Percentiles rank a stretch among this genome's conserved stretches.
These are phyloP conservation scores for Anastrepha obliqua DNA, from an alignment of 1,140 invertebrate species.

Conservation along the genomic window DNA sequence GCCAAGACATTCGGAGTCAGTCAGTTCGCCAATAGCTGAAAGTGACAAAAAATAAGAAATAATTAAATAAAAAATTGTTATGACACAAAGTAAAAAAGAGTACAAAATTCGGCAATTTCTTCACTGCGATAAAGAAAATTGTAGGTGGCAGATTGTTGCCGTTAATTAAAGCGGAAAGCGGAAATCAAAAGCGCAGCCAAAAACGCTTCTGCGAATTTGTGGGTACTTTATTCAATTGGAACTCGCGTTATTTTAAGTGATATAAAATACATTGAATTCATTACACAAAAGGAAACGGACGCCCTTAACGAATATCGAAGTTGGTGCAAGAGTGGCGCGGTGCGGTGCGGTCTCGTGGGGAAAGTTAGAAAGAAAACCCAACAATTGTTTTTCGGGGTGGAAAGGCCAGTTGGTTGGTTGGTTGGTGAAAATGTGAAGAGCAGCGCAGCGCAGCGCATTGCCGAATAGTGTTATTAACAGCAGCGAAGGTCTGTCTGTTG, in stretches of 20 bases:
- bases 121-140: neutral
- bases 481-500: conserved; percentile 22
- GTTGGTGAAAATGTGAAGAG: conserved; percentile 1
- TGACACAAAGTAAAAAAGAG: conserved; percentile 10
- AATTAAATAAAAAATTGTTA: conserved; percentile 23
- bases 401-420: conserved; percentile 17
- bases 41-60: conserved; percentile 49
- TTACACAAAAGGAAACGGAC: neutral
- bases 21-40: conserved; percentile 36
- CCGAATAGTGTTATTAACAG: neutral
- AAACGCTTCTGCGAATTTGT: neutral
- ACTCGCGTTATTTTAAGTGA: neutral
- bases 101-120: conserved; percentile 12
- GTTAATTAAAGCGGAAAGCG: conserved; percentile 12
- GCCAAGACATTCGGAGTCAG: conserved; percentile 55
- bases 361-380: neutral
- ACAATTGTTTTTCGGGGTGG: conserved; percentile 29
- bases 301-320: neutral
- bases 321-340: neutral
- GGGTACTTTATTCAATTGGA: neutral
- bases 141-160: neutral
- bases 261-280: too few relatives aligned
- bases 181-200: neutral
- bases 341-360: neutral
- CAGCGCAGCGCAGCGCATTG: neutral